Conservation (phyloP, 2,888 invertebrate genomes). For the Tiliacea citrago region DNA sequence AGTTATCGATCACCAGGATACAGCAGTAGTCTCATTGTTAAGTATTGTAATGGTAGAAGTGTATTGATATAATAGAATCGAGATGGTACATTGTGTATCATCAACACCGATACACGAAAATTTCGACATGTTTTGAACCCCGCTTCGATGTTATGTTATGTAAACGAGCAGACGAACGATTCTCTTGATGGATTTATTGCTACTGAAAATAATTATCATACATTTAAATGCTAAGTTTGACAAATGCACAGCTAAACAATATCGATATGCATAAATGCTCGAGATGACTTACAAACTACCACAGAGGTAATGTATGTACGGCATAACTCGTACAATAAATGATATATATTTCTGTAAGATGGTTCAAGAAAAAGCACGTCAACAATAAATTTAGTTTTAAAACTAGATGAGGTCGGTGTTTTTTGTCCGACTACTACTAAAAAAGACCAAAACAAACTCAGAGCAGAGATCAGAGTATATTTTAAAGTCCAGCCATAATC, state of each 20-base stretch:
- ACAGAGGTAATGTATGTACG: background rate
- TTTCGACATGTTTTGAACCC: no score
- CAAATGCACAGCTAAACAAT: background rate
- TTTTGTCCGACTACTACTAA: background rate
- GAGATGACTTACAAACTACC: background rate
- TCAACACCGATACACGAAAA: no score
- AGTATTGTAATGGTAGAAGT: background rate
- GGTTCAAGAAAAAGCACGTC: background rate
- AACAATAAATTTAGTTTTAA: background rate
- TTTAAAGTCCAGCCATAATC: background rate
- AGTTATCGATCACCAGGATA: background rate
- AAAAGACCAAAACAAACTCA: background rate
- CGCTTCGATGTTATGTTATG: no score
- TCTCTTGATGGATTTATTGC: no score
- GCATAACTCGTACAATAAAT: background rate
- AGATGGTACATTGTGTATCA: no score
- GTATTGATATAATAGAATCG: no score
- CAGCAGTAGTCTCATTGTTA: background rate
- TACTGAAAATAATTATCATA: no score
- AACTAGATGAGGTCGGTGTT: background rate
- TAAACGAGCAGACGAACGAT: no score
- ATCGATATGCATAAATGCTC: background rate
- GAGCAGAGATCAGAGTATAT: background rate
- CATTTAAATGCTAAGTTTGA: background rate
- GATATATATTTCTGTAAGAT: background rate